Percentiles rank a stretch among this genome's conserved stretches.
Evolutionary conservation across 2,888 invertebrate genomes (phyloP).

Genomic region (Marronus borbonicus): DNA sequence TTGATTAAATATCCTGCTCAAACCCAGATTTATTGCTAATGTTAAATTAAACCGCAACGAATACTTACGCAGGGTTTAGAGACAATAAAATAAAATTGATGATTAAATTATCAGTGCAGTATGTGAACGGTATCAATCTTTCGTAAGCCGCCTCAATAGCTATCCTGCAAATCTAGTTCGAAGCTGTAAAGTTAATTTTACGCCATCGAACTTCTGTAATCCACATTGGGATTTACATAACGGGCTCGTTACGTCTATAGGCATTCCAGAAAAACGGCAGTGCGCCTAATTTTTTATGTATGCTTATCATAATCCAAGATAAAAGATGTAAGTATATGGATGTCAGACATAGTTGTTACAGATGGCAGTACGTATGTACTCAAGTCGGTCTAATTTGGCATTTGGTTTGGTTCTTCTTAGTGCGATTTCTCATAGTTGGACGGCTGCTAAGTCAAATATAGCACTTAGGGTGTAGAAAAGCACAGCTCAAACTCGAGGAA

Average conservation of each 20-base stretch:
- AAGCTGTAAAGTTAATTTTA: slow-evolving; percentile 17
- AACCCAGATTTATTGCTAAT: slow-evolving; percentile 34
- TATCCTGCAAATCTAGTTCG: neutral
- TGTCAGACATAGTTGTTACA: too few species aligned
- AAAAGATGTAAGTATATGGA: too few species aligned
- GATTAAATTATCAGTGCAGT: slow-evolving; percentile 35
- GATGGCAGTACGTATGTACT: too few species aligned
- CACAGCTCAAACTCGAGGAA: too few species aligned
- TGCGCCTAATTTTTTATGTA: too few species aligned
- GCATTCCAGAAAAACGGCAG: too few species aligned
- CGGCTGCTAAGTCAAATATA: too few species aligned
- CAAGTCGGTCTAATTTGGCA: too few species aligned
- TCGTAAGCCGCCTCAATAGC: slow-evolving; percentile 6
- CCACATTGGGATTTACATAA: neutral
- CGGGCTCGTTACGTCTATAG: neutral
- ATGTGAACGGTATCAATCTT: slow-evolving; percentile 27
- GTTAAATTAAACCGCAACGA: slow-evolving; percentile 22
- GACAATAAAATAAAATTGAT: slow-evolving; percentile 37
- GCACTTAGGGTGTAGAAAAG: too few species aligned
- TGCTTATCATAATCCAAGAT: too few species aligned
- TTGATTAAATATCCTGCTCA: slow-evolving; percentile 36
- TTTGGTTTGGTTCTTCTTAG: too few species aligned
- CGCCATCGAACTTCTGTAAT: slow-evolving; percentile 7
- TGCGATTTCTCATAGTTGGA: too few species aligned
- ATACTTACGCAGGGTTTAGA: slow-evolving; percentile 29